Conservation (phyloP, 1,140 invertebrate species). For the Carposina sasakii region DNA sequence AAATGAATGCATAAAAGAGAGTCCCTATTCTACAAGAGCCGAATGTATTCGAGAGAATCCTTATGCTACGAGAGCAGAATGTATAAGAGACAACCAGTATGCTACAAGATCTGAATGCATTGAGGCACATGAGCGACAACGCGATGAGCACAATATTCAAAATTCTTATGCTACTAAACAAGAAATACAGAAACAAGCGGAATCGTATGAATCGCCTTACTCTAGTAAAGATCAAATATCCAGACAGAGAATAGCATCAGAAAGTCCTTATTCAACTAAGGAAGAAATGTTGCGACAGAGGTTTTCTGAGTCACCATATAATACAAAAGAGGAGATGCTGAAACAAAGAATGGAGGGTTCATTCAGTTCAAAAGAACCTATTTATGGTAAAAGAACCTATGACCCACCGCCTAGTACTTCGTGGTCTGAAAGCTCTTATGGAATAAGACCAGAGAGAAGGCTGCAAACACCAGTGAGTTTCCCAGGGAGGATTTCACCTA, state of each 20-base stretch:
- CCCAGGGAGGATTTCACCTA: constrained; percentile 50
- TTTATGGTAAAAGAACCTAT: constrained; percentile 62
- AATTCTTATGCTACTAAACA: too few species aligned
- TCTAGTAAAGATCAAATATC: constrained; percentile 68
- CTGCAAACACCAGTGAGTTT: constrained; percentile 56
- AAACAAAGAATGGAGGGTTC: constrained; percentile 60
- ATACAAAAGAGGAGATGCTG: constrained; percentile 61
- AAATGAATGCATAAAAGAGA: constrained; percentile 45
- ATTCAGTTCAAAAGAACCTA: constrained; percentile 43
- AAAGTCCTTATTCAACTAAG: constrained; percentile 66
- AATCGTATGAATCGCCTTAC: constrained; percentile 61
- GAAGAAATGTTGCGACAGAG: constrained; percentile 67
- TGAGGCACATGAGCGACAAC: too few species aligned
- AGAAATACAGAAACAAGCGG: constrained; percentile 46
- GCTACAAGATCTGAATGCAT: too few species aligned
- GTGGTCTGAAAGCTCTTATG: constrained; percentile 56
- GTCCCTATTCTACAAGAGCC: constrained; percentile 49
- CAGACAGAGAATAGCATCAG: constrained; percentile 51
- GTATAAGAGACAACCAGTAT: too few species aligned
- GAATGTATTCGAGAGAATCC: too few species aligned
- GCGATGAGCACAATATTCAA: too few species aligned
- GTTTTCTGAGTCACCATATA: constrained; percentile 68
- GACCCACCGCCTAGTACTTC: constrained; percentile 57
- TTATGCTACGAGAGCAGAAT: too few species aligned
- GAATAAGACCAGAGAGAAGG: constrained; percentile 53